Conservation (phyloP, 1,140 invertebrate species). For the Hycleus phaleratus region DNA sequence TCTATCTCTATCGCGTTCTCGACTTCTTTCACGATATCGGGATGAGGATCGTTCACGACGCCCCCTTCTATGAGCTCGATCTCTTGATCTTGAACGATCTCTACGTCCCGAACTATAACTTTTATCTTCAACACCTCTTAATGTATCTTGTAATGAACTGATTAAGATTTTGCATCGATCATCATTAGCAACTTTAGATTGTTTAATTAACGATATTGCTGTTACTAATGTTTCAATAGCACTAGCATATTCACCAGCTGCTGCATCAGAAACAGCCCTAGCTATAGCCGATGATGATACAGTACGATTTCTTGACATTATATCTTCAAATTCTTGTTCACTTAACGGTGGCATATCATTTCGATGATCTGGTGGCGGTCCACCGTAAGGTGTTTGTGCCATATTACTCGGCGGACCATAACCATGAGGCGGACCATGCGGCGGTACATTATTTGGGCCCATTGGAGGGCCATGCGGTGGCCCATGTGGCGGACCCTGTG, state of each 20-base stretch:
- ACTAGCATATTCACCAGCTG: constrained; percentile 91
- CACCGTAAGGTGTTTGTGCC: constrained; percentile 35
- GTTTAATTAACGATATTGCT: constrained; percentile 96
- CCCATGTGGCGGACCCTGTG: constrained; percentile 52
- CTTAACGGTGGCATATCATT: constrained; percentile 63
- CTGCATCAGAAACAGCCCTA: constrained; percentile 93
- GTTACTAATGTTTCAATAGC: constrained; percentile 98
- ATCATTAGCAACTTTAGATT: constrained; percentile 95
- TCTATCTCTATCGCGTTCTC: constrained; percentile 49
- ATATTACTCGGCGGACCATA: constrained; percentile 47
- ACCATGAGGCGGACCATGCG: constrained; percentile 52
- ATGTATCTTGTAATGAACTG: constrained; percentile 91
- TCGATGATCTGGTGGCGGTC: constrained; percentile 43
- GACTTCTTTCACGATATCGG: constrained; percentile 64
- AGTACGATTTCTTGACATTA: constrained; percentile 93
- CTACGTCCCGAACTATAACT: constrained; percentile 70
- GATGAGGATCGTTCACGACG: constrained; percentile 68
- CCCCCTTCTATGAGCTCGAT: constrained; percentile 60
- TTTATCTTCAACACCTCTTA: constrained; percentile 95
- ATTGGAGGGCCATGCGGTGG: constrained; percentile 51
- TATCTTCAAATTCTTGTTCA: constrained; percentile 97
- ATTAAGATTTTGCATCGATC: constrained; percentile 98
- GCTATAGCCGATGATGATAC: constrained; percentile 96
- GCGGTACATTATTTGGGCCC: constrained; percentile 46
- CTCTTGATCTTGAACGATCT: constrained; percentile 62